These are phyloP conservation scores for Papilio protenor DNA, from an alignment of 2,888 invertebrate species.

Conservation along the genomic window DNA sequence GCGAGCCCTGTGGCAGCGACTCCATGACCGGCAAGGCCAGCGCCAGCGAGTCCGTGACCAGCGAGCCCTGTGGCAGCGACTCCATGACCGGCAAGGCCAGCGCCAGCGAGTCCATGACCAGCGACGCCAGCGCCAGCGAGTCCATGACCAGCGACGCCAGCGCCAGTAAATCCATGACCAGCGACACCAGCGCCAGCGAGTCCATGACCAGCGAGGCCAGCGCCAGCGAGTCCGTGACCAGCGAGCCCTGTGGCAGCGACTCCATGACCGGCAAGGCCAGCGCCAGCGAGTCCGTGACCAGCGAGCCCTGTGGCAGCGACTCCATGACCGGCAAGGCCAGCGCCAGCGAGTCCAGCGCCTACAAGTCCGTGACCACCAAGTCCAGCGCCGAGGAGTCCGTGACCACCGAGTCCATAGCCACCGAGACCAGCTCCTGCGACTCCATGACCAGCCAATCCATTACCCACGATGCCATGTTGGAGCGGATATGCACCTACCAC, in stretches of 20 bases:
- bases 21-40: no score
- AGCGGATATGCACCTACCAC: slow-evolving; percentile 56
- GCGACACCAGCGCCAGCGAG: slow-evolving; percentile 55
- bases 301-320: slow-evolving; percentile 28
- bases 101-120: no score
- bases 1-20: no score
- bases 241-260: neutral
- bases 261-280: slow-evolving; percentile 9
- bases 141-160: no score
- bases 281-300: neutral
- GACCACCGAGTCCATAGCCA: slow-evolving; percentile 50
- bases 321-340: slow-evolving; percentile 38
- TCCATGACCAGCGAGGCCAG: no score
- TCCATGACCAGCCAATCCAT: slow-evolving; percentile 46
- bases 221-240: neutral
- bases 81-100: no score
- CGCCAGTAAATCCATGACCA: slow-evolving; percentile 75
- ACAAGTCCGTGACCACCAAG: neutral
- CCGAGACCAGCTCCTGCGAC: slow-evolving; percentile 43
- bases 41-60: no score
- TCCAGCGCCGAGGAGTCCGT: slow-evolving; percentile 20
- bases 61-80: no score
- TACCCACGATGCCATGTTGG: slow-evolving; percentile 46
- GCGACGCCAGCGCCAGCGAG: no score
- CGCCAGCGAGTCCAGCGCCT: neutral